Base-by-base conservation (phyloP, 2,113 vertebrate genomes). In the Phodopus roborovskii region DNA sequence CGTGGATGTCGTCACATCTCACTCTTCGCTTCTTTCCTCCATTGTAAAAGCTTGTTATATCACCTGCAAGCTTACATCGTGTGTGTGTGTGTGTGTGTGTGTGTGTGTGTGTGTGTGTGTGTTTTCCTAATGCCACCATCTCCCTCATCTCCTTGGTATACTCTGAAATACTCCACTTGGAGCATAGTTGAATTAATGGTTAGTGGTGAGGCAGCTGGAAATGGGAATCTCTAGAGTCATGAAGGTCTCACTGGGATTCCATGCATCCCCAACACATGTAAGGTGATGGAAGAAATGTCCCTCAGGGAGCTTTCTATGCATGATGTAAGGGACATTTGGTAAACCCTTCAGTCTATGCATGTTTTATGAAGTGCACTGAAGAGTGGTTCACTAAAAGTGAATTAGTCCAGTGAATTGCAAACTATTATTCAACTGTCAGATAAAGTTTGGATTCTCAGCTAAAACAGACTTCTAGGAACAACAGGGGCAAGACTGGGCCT, bases 311-410 rank as follows among this genome's bases (percentile, higher is more conserved):
- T 19, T 36, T 13, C n/a, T 90, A 19, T 42, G 24, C 30, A 5
- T 85, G 66, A 2, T 4, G 86, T 71, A 71, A 92, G 13, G 58
- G 70, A 74, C 81, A 84, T 92, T 83, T 90, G 22, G 39, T 62
- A 84, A 94, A 33, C 9, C 3, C 50, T 81, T 84, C 33, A 75
- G 33, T 88, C n/a, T 13, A 1, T 77, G 53, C 12, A 17, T 19
- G 89, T 79, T 91, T 79, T 4, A 33, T 81, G 94, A 17, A 86
- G 3, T 82, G 24, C 73, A 96, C 42, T 91, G 75, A 88, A 75
- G 60, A 28, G 64, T 28, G 12, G n/a, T 58, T 10, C 22, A 70
- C 7, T 5, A 85, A 88, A 24, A 33, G 68, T 70, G 10, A 68
- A 48, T 73, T 75, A 85, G 11, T 79, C 4, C 24, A 74, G 3